Evolutionary conservation across 2,797 vertebrate genomes (phyloP), one percentile per base, ranked within the genome.

Genomic region (Dicrostonyx torquatus): DNA sequence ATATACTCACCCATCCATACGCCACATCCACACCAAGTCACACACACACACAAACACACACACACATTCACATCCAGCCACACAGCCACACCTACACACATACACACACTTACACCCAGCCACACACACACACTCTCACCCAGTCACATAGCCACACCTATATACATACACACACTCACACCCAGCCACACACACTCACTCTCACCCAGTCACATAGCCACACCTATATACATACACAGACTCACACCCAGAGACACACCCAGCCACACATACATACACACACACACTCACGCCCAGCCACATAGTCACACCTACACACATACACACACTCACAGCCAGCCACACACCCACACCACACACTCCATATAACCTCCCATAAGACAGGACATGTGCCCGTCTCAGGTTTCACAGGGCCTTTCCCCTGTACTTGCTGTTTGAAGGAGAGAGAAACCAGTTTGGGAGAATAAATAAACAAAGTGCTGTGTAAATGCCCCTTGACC

Each of bases 191-290:
- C 77, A 24, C 17, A 64, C 17, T 53, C 13, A 53, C 5, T 14
- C 5, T 2, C 18, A 26, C 34, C 17, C 58, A 62, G 24, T 29
- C 45, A 14, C 29, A 18, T 29, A 77, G 10, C 10, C 34, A 22
- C 2, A 4, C 18, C 53, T 1, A 48, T 3, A 1, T 12, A 37
- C n/a, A 80, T 22, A n/a, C n/a, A n/a, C n/a, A n/a, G n/a, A n/a
- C n/a, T n/a, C n/a, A n/a, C n/a, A n/a, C n/a, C n/a, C n/a, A n/a
- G 43, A 4, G 4, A 45, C 53, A 55, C 53, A 55, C 5, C 0
- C 17, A 55, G 48, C 10, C 48, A 48, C 48, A 48, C 48, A 48
- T 11, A 48, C 48, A 11, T 8, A 48, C 13, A 1, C 53, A 53
- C 43, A 43, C 43, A 43, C 43, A 43, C 58, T 53, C 88, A 45